phyloP scores from a whole-genome alignment of 1,140 invertebrate species.

The Heliconius hermathena region DNA sequence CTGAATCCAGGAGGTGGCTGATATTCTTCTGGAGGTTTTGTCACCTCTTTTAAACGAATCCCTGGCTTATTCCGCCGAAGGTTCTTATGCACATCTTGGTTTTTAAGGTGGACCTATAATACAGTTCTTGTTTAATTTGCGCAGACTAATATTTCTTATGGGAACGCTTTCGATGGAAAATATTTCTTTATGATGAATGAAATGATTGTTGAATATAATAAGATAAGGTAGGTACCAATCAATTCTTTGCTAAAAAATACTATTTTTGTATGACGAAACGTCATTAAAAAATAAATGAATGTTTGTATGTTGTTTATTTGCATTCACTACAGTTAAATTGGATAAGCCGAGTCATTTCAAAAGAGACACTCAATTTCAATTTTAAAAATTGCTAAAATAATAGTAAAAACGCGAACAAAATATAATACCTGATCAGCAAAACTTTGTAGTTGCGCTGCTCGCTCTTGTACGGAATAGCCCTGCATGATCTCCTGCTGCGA shows the following conservation, averaged over 20 bases:
- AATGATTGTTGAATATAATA: neutral
- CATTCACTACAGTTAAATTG: too few species aligned
- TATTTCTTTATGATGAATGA: too few species aligned
- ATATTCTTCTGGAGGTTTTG: slow-evolving; percentile 82
- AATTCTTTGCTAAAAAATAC: too few species aligned
- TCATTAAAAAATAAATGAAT: too few species aligned
- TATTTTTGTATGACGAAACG: too few species aligned
- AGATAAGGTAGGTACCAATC: too few species aligned
- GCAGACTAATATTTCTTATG: too few species aligned
- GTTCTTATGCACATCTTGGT: slow-evolving; percentile 87
- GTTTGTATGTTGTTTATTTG: too few species aligned
- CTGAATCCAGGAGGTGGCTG: slow-evolving; percentile 84
- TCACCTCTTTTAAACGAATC: slow-evolving; percentile 81
- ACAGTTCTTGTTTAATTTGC: neutral
- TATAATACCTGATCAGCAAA: slow-evolving; percentile 70
- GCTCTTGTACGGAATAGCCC: slow-evolving; percentile 66
- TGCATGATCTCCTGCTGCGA: slow-evolving; percentile 58
- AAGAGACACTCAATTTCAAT: too few species aligned
- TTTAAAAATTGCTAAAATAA: neutral
- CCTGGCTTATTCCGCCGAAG: slow-evolving; percentile 85
- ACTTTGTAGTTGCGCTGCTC: slow-evolving; percentile 69
- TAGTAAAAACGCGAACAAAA: neutral
- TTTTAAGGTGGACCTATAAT: slow-evolving; percentile 84
- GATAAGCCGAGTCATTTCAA: too few species aligned
- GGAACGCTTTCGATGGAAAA: too few species aligned